Base-by-base conservation (phyloP, 2,888 invertebrate genomes). In the Andrena chrysosceles region DNA sequence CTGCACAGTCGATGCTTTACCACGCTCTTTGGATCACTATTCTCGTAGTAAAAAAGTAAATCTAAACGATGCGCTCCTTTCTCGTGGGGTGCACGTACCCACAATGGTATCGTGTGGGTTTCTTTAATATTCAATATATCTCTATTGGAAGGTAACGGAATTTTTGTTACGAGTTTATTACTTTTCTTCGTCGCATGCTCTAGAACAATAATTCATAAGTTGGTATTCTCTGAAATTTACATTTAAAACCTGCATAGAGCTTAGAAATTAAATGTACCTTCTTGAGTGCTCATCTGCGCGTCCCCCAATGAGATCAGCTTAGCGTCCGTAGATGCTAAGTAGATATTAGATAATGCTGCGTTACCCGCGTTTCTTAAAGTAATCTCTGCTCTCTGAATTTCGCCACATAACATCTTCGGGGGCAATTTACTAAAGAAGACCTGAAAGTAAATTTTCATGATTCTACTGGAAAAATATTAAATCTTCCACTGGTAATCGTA, bases 31-130 rank as follows among this genome's bases (percentile, higher is more conserved):
- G 94, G 7, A 91, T 93, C 90, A 33, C 93, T 90, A 92, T 95
- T 95, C 90, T 96, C 96, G 91, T 97, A 97, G 92, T 97, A 97
- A 92, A 97, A 96, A 66, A 97, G 94, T 86, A 97, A 94, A 91
- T 97, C 96, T 60, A 97, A 93, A 4, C 95, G 94, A 86, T 96
- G 96, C 31, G 95, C 94, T 1, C 97, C 97, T 69, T 96, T 95
- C 60, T 94, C 94, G 84, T 95, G 95, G 0, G 97, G 96, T 0
- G 97, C 97, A 89, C 96, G 96, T 29, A 97, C 94, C 96, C 96
- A 97, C 90, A 97, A 94, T 26, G 95, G 94, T 82, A 96, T 92
- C 66, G 94, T 94, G 91, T 95, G 94, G 79, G 95, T 93, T 88
- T 95, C 92, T 85, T 95, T 94, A 74, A 96, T 94, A 86, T 95